Evolutionary conservation across 2,113 vertebrate species (phyloP).

Genomic region (Physeter macrocephalus): DNA sequence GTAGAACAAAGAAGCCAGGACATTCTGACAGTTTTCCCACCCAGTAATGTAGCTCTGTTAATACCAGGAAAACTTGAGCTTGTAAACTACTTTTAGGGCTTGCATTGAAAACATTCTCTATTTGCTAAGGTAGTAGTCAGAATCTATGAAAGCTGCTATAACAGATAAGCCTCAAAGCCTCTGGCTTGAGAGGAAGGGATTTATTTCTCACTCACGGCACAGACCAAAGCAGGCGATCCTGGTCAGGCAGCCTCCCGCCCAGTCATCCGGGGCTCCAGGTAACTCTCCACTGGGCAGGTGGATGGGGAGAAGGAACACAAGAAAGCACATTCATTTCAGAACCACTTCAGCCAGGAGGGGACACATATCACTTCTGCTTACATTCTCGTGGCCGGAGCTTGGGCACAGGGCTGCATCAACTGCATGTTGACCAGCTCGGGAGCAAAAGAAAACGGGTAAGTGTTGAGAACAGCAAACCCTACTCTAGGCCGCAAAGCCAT

Average conservation of each 20-base stretch:
- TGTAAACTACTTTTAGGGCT: constrained; percentile 19
- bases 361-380: neutral
- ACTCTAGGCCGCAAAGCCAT: neutral
- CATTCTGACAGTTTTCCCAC: neutral
- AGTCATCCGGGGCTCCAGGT: neutral
- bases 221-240: neutral
- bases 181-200: neutral
- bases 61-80: constrained; percentile 29
- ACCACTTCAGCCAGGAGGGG: neutral
- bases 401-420: neutral
- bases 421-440: neutral
- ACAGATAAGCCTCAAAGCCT: neutral
- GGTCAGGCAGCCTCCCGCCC: neutral
- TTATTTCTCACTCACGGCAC: neutral
- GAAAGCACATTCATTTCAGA: neutral
- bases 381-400: neutral
- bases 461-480: neutral
- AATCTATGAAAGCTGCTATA: neutral
- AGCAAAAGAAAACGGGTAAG: neutral
- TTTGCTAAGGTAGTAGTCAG: neutral
- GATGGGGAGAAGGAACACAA: neutral
- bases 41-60: neutral
- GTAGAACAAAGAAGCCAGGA: constrained; percentile 48
- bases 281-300: neutral
- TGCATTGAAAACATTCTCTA: neutral